Percentiles rank a stretch among this genome's conserved stretches.
phyloP scores from a whole-genome alignment of 2,797 vertebrate genomes.

The Melanotaenia nigrans region DNA sequence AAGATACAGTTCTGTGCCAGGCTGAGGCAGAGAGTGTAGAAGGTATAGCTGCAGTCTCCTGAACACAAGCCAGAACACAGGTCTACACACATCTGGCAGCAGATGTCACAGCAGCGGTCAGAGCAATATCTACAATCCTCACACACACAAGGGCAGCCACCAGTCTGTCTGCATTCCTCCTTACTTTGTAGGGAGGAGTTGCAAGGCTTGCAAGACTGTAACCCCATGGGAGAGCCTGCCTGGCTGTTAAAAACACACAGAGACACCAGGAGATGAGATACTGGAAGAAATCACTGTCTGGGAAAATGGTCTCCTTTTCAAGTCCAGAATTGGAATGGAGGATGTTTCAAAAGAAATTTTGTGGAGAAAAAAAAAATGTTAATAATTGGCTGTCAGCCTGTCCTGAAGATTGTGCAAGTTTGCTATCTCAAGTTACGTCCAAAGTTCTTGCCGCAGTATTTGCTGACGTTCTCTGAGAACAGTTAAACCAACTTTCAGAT shows the following conservation, averaged over 20 bases:
- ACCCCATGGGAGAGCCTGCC: constrained; percentile 68
- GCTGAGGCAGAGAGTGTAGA: constrained; percentile 69
- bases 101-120: constrained; percentile 80
- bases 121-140: constrained; percentile 57
- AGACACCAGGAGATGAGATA: constrained; percentile 50
- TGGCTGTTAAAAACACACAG: constrained; percentile 57
- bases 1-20: constrained; percentile 54
- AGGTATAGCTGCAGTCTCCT: constrained; percentile 77
- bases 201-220: constrained; percentile 69
- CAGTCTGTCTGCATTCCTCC: constrained; percentile 42
- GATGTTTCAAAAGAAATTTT: constrained; percentile 47
- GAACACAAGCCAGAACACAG: constrained; percentile 70
- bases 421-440: constrained; percentile 32
- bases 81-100: constrained; percentile 77
- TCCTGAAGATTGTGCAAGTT: constrained; percentile 50
- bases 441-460: constrained; percentile 44
- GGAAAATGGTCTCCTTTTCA: constrained; percentile 60
- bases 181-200: constrained; percentile 58
- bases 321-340: constrained; percentile 48
- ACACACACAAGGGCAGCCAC: constrained; percentile 41
- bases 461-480: constrained; percentile 31
- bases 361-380: constrained; percentile 47
- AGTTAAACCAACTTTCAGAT: constrained; percentile 58
- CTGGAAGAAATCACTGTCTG: constrained; percentile 63
- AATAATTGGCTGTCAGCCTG: constrained; percentile 75